A percentile compares a stretch with the other conserved stretches of the same genome.
These are phyloP conservation scores for Orcinus orca DNA, from an alignment of 2,113 vertebrate genomes.

Conservation along the genomic window DNA sequence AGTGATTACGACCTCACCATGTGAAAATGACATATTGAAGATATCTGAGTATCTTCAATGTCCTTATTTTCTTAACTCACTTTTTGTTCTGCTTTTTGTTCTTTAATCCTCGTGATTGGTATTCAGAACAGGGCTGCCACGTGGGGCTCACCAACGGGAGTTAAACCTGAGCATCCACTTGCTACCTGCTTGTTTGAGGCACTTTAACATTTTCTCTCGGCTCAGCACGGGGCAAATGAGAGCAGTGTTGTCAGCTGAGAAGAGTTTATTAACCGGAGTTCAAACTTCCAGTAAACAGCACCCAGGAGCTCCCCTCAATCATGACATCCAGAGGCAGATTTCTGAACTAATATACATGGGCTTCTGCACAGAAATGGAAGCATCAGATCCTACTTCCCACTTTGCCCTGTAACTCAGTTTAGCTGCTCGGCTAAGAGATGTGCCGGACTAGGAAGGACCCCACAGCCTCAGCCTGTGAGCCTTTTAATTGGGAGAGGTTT, in stretches of 20 bases:
- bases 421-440: background rate
- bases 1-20: background rate
- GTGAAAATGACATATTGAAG: background rate
- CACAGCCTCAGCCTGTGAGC: rapidly evolving
- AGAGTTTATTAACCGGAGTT: background rate
- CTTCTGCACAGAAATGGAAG: background rate
- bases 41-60: background rate
- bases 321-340: background rate
- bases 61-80: background rate
- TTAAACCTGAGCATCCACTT: background rate
- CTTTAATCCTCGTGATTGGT: background rate
- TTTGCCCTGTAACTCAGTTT: background rate
- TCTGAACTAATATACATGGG: background rate
- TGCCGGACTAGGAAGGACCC: background rate
- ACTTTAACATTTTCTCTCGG: slow-evolving; percentile 1
- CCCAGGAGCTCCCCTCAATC: background rate
- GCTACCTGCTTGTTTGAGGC: background rate
- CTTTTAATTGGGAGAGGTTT: background rate
- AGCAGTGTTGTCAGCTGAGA: background rate
- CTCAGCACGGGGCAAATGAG: background rate
- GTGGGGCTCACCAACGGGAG: background rate
- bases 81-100: background rate
- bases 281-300: background rate
- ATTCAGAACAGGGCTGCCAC: background rate
- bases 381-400: background rate